Evolutionary conservation across 2,888 invertebrate genomes (phyloP).

Genomic region (Oligia strigilis): DNA sequence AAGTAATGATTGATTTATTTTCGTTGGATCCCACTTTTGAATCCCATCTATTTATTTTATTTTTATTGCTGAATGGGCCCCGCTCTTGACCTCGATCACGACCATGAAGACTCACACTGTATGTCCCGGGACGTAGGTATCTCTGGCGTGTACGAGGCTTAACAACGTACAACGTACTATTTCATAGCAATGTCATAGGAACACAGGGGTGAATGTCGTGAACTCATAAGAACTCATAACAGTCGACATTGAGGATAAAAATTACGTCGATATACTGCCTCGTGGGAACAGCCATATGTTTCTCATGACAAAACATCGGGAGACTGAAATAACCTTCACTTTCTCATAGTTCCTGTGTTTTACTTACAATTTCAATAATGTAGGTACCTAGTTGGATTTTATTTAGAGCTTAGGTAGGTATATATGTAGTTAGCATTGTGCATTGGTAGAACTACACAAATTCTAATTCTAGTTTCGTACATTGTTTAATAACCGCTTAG

Average conservation of each 20-base stretch:
- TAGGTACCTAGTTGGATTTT: neutral
- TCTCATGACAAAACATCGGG: constrained; percentile 14
- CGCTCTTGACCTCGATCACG: too few relatives aligned
- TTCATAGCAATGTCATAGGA: constrained; percentile 29
- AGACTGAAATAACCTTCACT: constrained; percentile 16
- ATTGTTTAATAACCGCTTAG: neutral
- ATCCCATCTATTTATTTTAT: too few relatives aligned
- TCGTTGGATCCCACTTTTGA: too few relatives aligned
- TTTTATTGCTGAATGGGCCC: too few relatives aligned
- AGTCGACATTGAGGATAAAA: constrained; percentile 25
- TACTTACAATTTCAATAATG: constrained; percentile 22
- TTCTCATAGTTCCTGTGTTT: constrained; percentile 6
- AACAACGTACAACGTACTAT: constrained; percentile 27
- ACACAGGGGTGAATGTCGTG: constrained; percentile 47
- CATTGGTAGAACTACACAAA: neutral
- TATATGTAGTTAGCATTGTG: neutral
- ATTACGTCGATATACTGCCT: constrained; percentile 17
- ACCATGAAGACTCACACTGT: too few relatives aligned
- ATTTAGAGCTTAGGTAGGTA: neutral
- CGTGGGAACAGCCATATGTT: constrained; percentile 37
- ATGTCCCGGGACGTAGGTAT: neutral
- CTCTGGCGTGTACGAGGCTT: neutral
- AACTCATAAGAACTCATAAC: constrained; percentile 45
- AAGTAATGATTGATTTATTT: neutral
- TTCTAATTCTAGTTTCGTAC: constrained; percentile 11